Percentiles rank a stretch among this genome's conserved stretches.
Conservation (phyloP, 1,140 invertebrate species). For the Ceratosolen fusciceps region DNA sequence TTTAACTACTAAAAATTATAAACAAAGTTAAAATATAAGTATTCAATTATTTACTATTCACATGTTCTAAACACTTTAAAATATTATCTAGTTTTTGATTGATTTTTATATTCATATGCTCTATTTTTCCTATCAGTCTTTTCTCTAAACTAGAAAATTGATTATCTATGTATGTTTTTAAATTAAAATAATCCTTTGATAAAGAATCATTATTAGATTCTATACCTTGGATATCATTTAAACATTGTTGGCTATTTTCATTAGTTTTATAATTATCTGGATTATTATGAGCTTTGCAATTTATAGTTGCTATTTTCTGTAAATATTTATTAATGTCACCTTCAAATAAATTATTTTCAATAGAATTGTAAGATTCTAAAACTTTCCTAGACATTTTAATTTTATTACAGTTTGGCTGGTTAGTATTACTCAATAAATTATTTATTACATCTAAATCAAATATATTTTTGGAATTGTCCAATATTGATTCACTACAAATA, state of each 20-base stretch:
- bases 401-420: constrained; percentile 46
- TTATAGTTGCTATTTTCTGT: constrained; percentile 46
- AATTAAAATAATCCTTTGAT: constrained; percentile 39
- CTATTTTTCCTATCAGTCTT: constrained; percentile 60
- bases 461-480: constrained; percentile 49
- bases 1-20: background rate
- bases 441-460: constrained; percentile 61
- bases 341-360: constrained; percentile 46
- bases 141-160: constrained; percentile 65
- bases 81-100: constrained; percentile 66
- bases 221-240: background rate
- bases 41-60: constrained; percentile 10
- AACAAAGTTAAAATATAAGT: constrained; percentile 22
- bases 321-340: constrained; percentile 51
- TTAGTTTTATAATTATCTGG: background rate
- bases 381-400: constrained; percentile 51
- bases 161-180: constrained; percentile 60
- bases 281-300: constrained; percentile 27
- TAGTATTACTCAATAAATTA: constrained; percentile 55
- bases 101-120: constrained; percentile 58
- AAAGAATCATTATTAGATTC: constrained; percentile 36
- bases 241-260: background rate
- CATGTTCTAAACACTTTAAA: constrained; percentile 49
- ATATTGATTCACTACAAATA: constrained; percentile 56
- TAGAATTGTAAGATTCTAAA: constrained; percentile 48